Evolutionary conservation across 2,797 vertebrate genomes (phyloP), one percentile per base, ranked within the genome.

Genomic region (Corythornis leucogaster): DNA sequence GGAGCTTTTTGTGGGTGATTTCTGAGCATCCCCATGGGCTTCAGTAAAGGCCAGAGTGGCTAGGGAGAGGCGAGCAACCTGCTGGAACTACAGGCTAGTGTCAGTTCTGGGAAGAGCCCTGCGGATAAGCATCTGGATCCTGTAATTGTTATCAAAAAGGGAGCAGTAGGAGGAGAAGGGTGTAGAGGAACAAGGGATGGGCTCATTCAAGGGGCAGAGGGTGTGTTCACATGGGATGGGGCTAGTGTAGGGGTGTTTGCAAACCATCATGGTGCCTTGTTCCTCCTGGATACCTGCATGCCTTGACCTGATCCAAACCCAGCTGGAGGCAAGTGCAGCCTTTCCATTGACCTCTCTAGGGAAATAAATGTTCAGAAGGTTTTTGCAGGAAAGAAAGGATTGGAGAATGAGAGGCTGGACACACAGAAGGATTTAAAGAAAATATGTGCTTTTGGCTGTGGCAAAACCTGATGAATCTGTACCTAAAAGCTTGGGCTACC

Each of bases 41-140:
- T 30, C 1, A 6, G 63, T 48, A 69, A 68, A 85, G 70, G 76
- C n/a, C 5, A 2, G 10, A 0, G 0, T 12, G n/a, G 57, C 26
- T 28, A 1, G 11, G 40, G 24, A 48, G 12, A 28, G 48, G 24
- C 8, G 3, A 73, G 35, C 28, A 26, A 66, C 50, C 50, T 7
- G 4, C 31, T 83, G 89, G 92, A 95, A 93, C 46, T 3, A 1
- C 15, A 1, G 43, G 78, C 63, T 31, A 46, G 30, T 4, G 6
- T 63, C 17, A 26, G n/a, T 4, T 5, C 25, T 78, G 84, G 92
- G 93, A 92, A 92, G 85, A 91, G 80, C 74, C 53, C 61, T 18
- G 54, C 21, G 7, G 95, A 96, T 94, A 93, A 96, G 58, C 96
- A 96, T 92, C 94, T 96, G 96, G 94, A 96, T 96, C 96, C 96